Evolutionary conservation across 1,140 invertebrate genomes (phyloP).

Genomic region (Cryptotermes secundus): DNA sequence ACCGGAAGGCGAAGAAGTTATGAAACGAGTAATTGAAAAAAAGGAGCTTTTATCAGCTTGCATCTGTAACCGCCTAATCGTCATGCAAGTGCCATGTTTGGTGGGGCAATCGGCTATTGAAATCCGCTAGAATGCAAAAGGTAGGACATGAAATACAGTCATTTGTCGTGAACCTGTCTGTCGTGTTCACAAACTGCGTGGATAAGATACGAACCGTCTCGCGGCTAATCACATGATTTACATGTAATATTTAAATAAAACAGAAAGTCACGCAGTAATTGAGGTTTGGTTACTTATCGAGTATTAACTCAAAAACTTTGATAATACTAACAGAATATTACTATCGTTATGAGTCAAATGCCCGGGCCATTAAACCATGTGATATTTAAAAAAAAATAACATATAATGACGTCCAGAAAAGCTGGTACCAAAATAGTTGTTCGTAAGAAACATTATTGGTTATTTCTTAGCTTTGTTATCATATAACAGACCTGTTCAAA

Average conservation of each 20-base stretch:
- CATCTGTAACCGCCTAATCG: neutral
- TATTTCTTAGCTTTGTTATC: too few relatives aligned
- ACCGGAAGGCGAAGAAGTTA: too few relatives aligned
- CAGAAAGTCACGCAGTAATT: neutral
- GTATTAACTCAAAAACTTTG: too few relatives aligned
- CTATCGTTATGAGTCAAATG: too few relatives aligned
- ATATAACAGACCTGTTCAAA: too few relatives aligned
- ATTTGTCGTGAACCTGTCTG: neutral
- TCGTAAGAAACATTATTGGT: too few relatives aligned
- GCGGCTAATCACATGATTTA: neutral
- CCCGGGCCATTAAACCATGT: too few relatives aligned
- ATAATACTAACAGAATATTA: too few relatives aligned
- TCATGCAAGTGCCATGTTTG: neutral
- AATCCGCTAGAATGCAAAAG: neutral
- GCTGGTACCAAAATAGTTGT: too few relatives aligned
- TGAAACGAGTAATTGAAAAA: too few relatives aligned
- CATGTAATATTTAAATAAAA: neutral
- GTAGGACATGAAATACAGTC: neutral
- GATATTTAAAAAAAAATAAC: too few relatives aligned
- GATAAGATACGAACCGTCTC: neutral
- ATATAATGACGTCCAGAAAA: too few relatives aligned
- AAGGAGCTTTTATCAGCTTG: neutral
- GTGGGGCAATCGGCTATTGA: neutral
- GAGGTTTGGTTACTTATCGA: neutral
- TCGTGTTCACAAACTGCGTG: neutral